These are phyloP conservation scores for Etheostoma perlongum DNA, from an alignment of 2,797 vertebrate species.

Conservation along the genomic window DNA sequence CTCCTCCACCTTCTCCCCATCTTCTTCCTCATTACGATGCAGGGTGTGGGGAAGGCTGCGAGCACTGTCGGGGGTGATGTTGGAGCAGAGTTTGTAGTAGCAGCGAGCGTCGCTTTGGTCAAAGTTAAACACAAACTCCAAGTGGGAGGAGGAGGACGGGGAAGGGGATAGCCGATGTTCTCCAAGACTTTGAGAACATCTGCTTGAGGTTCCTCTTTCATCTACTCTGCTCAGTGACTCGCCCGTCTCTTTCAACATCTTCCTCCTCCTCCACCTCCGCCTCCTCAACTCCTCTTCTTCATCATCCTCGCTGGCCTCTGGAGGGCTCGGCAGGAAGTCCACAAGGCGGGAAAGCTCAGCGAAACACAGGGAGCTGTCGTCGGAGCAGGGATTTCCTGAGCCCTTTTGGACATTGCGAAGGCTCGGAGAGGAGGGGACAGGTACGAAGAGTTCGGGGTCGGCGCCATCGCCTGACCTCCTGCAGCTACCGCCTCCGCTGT, in stretches of 20 bases:
- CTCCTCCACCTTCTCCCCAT: slow-evolving; percentile 30
- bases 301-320: slow-evolving; percentile 81
- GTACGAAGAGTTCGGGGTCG: slow-evolving; percentile 47
- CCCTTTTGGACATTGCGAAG: background rate
- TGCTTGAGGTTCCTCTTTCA: slow-evolving; percentile 40
- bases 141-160: slow-evolving; percentile 49
- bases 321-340: slow-evolving; percentile 79
- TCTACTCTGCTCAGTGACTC: slow-evolving; percentile 32
- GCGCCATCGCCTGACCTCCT: slow-evolving; percentile 62
- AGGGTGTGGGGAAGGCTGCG: slow-evolving; percentile 62
- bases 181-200: slow-evolving; percentile 20
- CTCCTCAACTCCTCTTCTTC: slow-evolving; percentile 69
- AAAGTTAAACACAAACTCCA: slow-evolving; percentile 83
- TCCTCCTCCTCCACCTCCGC: slow-evolving; percentile 38
- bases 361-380: slow-evolving; percentile 82
- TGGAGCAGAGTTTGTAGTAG: slow-evolving; percentile 90
- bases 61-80: slow-evolving; percentile 87
- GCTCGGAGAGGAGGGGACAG: slow-evolving; percentile 13
- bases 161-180: slow-evolving; percentile 27
- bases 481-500: slow-evolving; percentile 11
- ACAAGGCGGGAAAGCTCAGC: slow-evolving; percentile 83
- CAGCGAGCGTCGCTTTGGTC: slow-evolving; percentile 81
- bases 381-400: slow-evolving; percentile 38
- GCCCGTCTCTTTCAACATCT: slow-evolving; percentile 44
- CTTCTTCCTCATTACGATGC: slow-evolving; percentile 10